Percentiles rank a stretch among this genome's conserved stretches.
Evolutionary conservation across 64 coral and sea anemone genomes (phyloP).

Genomic region (Stylophora pistillata): DNA sequence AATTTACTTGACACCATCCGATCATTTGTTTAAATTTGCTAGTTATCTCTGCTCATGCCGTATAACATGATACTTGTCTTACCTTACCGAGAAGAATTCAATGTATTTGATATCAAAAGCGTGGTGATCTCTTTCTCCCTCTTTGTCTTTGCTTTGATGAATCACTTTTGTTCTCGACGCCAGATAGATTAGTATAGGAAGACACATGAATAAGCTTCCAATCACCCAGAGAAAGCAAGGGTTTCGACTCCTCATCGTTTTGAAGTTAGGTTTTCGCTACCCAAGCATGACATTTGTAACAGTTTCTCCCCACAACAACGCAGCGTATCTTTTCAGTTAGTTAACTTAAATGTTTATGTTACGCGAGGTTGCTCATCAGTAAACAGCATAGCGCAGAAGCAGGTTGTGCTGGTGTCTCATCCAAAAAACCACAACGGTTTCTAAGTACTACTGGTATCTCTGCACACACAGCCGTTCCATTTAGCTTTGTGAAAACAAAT

Average conservation of each 20-base stretch:
- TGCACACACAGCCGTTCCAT: background rate
- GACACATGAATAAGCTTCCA: background rate
- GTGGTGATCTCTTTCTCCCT: background rate
- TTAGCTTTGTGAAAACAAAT: background rate
- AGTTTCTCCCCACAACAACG: constrained; percentile 12
- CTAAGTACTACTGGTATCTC: background rate
- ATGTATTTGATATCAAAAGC: constrained; percentile 15
- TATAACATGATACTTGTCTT: background rate
- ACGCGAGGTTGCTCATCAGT: background rate
- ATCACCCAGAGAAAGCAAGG: constrained; percentile 2
- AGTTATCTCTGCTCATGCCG: background rate
- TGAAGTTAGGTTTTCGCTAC: background rate
- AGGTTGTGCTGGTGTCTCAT: constrained; percentile 14
- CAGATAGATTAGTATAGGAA: constrained; percentile 2
- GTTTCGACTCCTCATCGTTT: constrained; percentile 20
- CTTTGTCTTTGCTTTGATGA: background rate
- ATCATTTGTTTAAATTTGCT: background rate
- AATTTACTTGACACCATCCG: background rate
- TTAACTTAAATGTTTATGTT: constrained; percentile 4
- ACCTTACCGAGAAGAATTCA: constrained; percentile 41
- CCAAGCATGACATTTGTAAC: constrained; percentile 21
- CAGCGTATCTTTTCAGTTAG: background rate
- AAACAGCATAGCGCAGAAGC: constrained; percentile 16
- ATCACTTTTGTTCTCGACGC: background rate
- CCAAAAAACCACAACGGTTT: background rate